Evolutionary conservation across 2,888 invertebrate species (phyloP).

Genomic region (Lysandra bellargus): DNA sequence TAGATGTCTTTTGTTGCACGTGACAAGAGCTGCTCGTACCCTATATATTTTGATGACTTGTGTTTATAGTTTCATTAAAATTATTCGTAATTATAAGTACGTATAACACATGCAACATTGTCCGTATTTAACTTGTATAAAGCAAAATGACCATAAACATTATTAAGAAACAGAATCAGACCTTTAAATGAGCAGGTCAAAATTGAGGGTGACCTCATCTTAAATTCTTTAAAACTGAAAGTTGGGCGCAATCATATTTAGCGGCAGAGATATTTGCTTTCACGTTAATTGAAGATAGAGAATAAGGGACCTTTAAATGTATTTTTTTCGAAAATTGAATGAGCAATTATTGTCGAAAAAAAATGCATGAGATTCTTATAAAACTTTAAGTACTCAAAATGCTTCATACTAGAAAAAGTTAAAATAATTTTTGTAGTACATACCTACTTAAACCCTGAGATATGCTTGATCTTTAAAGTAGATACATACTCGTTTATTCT

Average conservation of each 20-base stretch:
- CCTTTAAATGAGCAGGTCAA: conserved; percentile 34
- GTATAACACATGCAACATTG: neutral
- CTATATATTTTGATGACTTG: no score
- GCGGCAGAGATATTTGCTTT: conserved; percentile 33
- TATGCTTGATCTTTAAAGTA: no score
- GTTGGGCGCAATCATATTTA: conserved; percentile 28
- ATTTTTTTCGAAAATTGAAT: neutral
- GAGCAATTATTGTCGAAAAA: neutral
- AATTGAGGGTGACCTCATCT: conserved; percentile 34
- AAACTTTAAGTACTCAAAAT: neutral
- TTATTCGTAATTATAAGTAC: neutral
- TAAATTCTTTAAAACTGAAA: conserved; percentile 34
- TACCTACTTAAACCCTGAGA: no score
- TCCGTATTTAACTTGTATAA: conserved; percentile 19
- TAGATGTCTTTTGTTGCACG: no score
- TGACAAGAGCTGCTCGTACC: no score
- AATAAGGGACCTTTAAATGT: neutral
- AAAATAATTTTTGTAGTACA: no score
- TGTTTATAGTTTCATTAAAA: neutral
- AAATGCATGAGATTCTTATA: no score
- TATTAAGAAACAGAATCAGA: conserved; percentile 33
- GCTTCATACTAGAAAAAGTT: neutral
- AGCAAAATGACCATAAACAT: conserved; percentile 31
- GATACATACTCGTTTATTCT: no score
- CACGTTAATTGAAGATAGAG: conserved; percentile 32